phyloP scores from a whole-genome alignment of 2,797 vertebrate genomes.

The Mormyrops boulengeri region DNA sequence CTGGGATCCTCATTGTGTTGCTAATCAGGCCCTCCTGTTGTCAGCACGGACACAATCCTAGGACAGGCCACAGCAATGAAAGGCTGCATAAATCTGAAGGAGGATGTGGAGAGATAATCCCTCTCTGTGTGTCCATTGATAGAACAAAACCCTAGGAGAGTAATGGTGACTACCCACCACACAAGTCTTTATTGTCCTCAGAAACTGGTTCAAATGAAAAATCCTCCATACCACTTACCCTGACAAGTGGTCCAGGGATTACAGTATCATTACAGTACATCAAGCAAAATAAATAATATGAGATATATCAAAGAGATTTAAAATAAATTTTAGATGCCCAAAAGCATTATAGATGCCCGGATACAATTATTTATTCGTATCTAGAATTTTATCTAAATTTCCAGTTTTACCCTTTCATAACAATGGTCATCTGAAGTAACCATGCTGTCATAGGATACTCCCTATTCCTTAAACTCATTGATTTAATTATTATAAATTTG shows the following conservation, averaged over 20 bases:
- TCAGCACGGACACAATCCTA: slow-evolving; percentile 22
- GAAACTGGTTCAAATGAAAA: neutral
- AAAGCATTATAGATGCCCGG: neutral
- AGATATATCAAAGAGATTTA: neutral
- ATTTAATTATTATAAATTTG: neutral
- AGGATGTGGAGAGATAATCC: neutral
- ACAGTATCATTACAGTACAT: neutral
- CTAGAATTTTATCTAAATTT: neutral
- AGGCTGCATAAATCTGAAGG: slow-evolving; percentile 13
- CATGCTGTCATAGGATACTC: neutral
- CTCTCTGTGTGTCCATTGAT: neutral
- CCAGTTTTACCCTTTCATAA: neutral
- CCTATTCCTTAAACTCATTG: neutral
- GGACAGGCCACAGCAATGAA: slow-evolving; percentile 7
- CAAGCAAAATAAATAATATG: neutral
- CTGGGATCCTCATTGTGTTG: slow-evolving; percentile 31
- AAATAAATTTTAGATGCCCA: neutral
- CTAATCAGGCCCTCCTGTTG: slow-evolving; percentile 35
- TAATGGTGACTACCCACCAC: neutral
- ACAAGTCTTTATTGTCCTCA: neutral
- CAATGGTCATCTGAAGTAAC: neutral
- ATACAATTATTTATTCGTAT: neutral
- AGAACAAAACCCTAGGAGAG: neutral
- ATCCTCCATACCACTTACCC: neutral
- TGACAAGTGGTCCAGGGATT: neutral